Evolutionary conservation across 2,888 invertebrate genomes (phyloP), one percentile per base, ranked within the genome.

Genomic region (Caenorhabditis sinica): DNA sequence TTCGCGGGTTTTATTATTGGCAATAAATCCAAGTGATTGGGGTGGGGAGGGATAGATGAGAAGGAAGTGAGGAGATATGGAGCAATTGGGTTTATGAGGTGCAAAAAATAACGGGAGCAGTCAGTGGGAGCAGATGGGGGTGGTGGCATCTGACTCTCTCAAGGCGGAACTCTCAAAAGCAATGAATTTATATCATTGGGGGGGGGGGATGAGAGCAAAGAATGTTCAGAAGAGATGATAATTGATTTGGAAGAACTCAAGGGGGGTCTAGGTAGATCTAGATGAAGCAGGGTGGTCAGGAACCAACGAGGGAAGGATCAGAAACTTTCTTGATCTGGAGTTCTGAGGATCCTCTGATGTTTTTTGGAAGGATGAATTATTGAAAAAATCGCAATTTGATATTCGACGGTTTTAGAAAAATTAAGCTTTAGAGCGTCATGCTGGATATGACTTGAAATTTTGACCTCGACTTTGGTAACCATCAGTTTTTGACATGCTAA

Each of bases 1-100:
- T 23, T 36, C 36, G n/a, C 23, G 15, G 60, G 33, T 33, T 66
- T 66, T 49, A 49, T 66, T 66, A 30, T 51, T 51, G 49, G 49
- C 45, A 25, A 49, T 66, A 49, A 66, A 66, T 40, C 40, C 40
- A 40, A 40, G 40, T 40, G 40, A 40, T 66, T 66, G 28, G 5
- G 30, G n/a, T 8, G 33, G 33, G 13, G 66, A 13, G 60, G 56
- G 20, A 36, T 20, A 13, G 23, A 53, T 11, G 13, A 13, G 20
- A 36, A 40, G 61, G n/a, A 61, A 61, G 20, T 23, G 20, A 25
- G 63, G 20, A 20, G 11, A 2, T 36, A n/a, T 13, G 30, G 30
- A 4, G n/a, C 2, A 1, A 40, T 40, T 20, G 23, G 28, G 3
- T 66, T 66, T 49, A 66, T 43, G 66, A 66, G 66, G 66, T 66